Evolutionary conservation across 2,113 vertebrate species (phyloP), one percentile per base, ranked within the genome.

Genomic region (Grammatotria lemairii): DNA sequence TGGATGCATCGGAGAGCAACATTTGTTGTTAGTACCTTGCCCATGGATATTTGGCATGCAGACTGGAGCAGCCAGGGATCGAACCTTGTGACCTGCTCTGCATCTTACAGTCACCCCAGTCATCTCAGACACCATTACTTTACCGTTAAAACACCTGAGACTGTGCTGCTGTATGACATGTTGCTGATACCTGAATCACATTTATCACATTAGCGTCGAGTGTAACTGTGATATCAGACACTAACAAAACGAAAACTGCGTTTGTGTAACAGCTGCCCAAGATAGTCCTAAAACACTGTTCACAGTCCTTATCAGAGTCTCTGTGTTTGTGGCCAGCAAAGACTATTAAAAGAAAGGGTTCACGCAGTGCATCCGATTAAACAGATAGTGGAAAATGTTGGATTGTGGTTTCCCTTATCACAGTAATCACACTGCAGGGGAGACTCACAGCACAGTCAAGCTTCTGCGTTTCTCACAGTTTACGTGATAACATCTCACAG

Each of bases 381-480:
- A 57, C 28, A 57, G 85, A 84, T 60, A 42, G n/a, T 9, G 42
- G 60, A 47, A 87, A 68, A 85, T 23, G 60, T 14, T 54, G 28
- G 31, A 80, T 86, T 53, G 28, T 47, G 17, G n/a, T 31, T 82
- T 7, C 38, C 82, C 85, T 87, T 55, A 81, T 87, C 21, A 3
- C 10, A 17, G 33, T 80, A 45, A 90, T 88, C 42, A 35, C 51
- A 42, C 88, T n/a, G 47, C 79, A 68, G 88, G 65, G 63, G 47
- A 8, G 26, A 16, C 23, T 70, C 3, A 9, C 14, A 63, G 57
- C 54, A 3, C 4, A 5, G 3, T 6, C 31, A 75, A 53, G 73
- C 31, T 63, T 73, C 84, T 51, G 14, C 3, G 1, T 21, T 5
- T 26, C 5, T 73, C 60, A 23, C 28, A 45, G 17, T 63, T 73